Evolutionary conservation across 1,140 invertebrate species (phyloP), one percentile per base, ranked within the genome.

Genomic region (Musca vetustissima): DNA sequence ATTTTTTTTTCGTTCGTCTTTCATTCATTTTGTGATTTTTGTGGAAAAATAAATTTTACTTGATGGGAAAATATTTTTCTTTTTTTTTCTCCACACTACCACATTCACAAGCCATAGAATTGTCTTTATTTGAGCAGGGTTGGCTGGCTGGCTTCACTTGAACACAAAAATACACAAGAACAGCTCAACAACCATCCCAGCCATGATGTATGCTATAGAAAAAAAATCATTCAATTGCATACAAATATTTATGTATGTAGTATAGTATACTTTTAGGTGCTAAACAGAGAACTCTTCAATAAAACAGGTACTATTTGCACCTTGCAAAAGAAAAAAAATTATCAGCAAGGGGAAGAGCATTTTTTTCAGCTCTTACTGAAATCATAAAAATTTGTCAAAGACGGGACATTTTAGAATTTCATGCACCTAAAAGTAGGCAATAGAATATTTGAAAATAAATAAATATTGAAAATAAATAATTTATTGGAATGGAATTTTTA

Each of bases 121-220:
- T 61, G 57, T 61, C 57, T 61, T 61, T 61, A 61, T 61, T 61
- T 61, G 57, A 61, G 57, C 36, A 61, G 57, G 36, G 57, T n/a
- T n/a, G n/a, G n/a, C n/a, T n/a, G n/a, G n/a, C n/a, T n/a, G 57
- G 57, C 57, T 61, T 61, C 57, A 61, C 28, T 36, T 61, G 36
- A 61, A 61, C 32, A 61, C 19, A 13, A 17, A 52, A 52, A 52
- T 61, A 28, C 28, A 61, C 19, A 61, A 43, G 28, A 61, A 21
- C 17, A 61, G 55, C 15, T 9, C 28, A 32, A 32, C 28, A 9
- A 32, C 3, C 28, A 32, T 32, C n/a, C n/a, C 28, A 32, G 28
- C 28, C 28, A 3, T 32, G 28, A 32, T 32, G 28, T 32, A 32
- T 32, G 28, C 28, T 32, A 49, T 15, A 52, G 49, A 57, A 59